Base-by-base conservation (phyloP, 2,888 invertebrate species). In the Azorinus chamasolen region DNA sequence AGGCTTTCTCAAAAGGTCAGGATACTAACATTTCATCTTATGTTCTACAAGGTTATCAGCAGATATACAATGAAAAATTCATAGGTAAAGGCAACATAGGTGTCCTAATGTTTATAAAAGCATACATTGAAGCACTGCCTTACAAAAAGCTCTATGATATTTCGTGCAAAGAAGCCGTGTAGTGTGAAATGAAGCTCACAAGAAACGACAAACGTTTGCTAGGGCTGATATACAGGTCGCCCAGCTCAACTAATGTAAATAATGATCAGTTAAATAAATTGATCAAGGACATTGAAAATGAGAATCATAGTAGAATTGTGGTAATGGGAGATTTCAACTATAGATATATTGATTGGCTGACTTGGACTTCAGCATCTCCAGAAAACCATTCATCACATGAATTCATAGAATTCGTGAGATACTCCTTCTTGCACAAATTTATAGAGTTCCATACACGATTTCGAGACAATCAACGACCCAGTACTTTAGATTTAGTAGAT, bases 261-360 rank as follows among this genome's bases (percentile, higher is more conserved):
- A 51, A 18, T 51, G 51, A 51, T n/a, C 14, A n/a, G 16, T 24
- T 51, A 22, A 51, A 51, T 16, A 22, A 51, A n/a, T 4, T 20
- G 51, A 51, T 51, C 22, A 5, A 22, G 6, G 12, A 12, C 12
- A n/a, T 20, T 24, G 25, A 10, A 8, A 51, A 51, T 51, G 51
- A 53, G 32, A 6, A 12, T 6, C 53, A 53, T 53, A 20, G 10
- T 53, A 24, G 24, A 53, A 53, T 53, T 25, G 53, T 53, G 24
- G 2, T 53, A 22, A 53, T 53, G 53, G 53, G 53, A 8, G 53
- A 53, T n/a, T 55, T 55, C 39, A 55, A 55, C 20, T 37, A 37
- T 12, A 32, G 39, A n/a, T 25, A 41, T 41, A 55, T 55, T 20
- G 39, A 55, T 22, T 55, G 55, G 37, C 22, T 39, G 20, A 24